Evolutionary conservation across 2,113 vertebrate genomes (phyloP).

Genomic region (Oriolus oriolus): DNA sequence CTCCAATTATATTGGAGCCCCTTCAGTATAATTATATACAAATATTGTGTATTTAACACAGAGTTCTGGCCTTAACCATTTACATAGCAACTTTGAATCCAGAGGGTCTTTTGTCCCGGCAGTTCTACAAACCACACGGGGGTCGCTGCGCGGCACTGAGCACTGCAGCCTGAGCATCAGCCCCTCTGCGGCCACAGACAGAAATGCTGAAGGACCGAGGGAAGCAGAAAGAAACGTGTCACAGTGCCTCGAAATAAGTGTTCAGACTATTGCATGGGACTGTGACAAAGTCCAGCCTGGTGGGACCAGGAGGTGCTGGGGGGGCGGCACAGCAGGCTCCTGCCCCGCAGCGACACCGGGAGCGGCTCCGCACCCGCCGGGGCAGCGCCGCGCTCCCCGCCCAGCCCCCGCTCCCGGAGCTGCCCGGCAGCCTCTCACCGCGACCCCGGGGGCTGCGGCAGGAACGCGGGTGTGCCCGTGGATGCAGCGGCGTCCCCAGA

Average conservation of each 20-base stretch:
- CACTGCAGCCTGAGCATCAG: neutral
- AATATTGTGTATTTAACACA: neutral
- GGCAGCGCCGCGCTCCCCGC: too few species aligned
- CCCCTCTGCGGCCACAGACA: too few species aligned
- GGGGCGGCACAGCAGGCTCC: neutral
- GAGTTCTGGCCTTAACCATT: neutral
- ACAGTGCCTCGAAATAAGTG: neutral
- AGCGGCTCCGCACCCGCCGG: too few species aligned
- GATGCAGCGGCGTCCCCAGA: neutral
- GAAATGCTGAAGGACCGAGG: neutral
- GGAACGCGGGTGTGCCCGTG: accelerated
- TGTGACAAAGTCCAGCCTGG: neutral
- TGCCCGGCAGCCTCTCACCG: neutral
- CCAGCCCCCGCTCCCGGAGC: too few species aligned
- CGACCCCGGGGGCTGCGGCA: neutral
- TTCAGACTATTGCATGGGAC: too few species aligned
- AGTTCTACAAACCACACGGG: too few species aligned
- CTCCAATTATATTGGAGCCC: neutral
- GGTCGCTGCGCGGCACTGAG: accelerated
- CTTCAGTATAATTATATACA: neutral
- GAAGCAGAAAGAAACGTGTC: neutral
- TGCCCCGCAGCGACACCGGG: too few species aligned
- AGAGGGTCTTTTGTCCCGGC: neutral
- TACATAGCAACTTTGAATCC: neutral
- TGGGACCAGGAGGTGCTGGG: accelerated